Evolutionary conservation across 2,113 vertebrate species (phyloP).

Genomic region (Dunckerocampus dactyliophorus): DNA sequence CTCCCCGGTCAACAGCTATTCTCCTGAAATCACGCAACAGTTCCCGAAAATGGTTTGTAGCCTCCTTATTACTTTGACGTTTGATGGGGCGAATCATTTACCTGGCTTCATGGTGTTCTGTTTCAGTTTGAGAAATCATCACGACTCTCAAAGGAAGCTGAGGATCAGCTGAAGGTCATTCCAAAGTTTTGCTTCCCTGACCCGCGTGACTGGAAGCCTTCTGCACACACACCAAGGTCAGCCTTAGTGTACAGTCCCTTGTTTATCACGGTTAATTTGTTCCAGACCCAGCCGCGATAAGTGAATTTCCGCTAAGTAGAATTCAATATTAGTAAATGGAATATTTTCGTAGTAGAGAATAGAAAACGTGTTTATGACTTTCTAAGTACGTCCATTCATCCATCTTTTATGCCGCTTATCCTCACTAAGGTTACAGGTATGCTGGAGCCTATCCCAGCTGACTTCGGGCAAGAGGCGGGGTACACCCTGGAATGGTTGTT

Average conservation of each 20-base stretch:
- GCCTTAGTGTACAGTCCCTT: neutral
- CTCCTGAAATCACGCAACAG: slow-evolving; percentile 89
- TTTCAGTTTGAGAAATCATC: slow-evolving; percentile 87
- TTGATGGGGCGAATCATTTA: neutral
- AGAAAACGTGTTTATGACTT: no score
- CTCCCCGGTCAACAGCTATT: slow-evolving; percentile 73
- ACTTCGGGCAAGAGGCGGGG: no score
- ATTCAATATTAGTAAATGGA: no score
- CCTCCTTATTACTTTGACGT: neutral
- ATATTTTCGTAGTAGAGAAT: no score
- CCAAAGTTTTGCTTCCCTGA: slow-evolving; percentile 98
- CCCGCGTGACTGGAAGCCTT: slow-evolving; percentile 85
- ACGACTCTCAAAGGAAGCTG: slow-evolving; percentile 85
- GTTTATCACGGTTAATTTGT: neutral
- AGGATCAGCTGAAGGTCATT: slow-evolving; percentile 92
- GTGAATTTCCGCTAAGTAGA: neutral
- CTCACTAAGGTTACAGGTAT: no score
- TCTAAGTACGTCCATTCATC: no score
- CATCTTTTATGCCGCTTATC: no score
- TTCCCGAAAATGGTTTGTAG: slow-evolving; percentile 87
- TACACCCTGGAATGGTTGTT: no score
- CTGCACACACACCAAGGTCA: slow-evolving; percentile 83
- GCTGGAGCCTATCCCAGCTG: no score
- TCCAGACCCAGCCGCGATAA: no score
- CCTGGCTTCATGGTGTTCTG: neutral